A percentile compares a stretch with the other conserved stretches of the same genome.
phyloP scores from a whole-genome alignment of 2,888 invertebrate genomes.

The Salpingus planirostris region DNA sequence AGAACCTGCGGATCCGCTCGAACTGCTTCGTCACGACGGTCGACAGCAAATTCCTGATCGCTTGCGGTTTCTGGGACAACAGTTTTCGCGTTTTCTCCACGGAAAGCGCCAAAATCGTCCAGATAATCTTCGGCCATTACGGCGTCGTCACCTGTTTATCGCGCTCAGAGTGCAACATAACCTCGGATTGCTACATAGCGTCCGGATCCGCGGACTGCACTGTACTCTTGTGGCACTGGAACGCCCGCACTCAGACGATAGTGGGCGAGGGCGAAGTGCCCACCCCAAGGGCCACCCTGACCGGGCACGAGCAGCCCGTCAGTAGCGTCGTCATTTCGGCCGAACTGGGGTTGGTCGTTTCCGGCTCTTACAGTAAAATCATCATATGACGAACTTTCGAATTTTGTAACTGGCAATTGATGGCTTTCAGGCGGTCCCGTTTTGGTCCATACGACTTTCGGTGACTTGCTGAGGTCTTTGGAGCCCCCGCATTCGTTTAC shows the following conservation, averaged over 20 bases:
- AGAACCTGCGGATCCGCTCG: conserved; percentile 84
- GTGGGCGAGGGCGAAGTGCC: conserved; percentile 95
- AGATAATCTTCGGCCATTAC: conserved; percentile 98
- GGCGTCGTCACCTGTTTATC: conserved; percentile 97
- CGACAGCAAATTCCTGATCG: conserved; percentile 92
- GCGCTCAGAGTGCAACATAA: conserved; percentile 95
- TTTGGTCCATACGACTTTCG: conserved; percentile 95
- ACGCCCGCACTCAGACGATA: conserved; percentile 89
- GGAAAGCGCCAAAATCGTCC: conserved; percentile 94
- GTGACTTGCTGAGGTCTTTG: conserved; percentile 88
- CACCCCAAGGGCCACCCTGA: conserved; percentile 91
- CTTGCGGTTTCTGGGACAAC: conserved; percentile 99
- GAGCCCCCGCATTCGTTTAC: conserved; percentile 68
- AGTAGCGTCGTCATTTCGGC: conserved; percentile 95
- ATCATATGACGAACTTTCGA: not conserved
- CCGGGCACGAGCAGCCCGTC: conserved; percentile 95
- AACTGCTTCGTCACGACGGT: conserved; percentile 98
- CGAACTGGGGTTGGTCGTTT: conserved; percentile 94
- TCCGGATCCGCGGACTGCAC: conserved; percentile 98
- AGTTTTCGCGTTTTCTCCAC: conserved; percentile 97
- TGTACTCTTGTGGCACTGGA: conserved; percentile 98
- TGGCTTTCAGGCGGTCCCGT: conserved; percentile 77
- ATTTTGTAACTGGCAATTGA: not conserved
- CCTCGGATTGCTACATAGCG: conserved; percentile 98
- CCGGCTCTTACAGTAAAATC: conserved; percentile 67